Evolutionary conservation across 2,797 vertebrate species (phyloP), one percentile per base, ranked within the genome.

Genomic region (Coccyzus lansbergi): DNA sequence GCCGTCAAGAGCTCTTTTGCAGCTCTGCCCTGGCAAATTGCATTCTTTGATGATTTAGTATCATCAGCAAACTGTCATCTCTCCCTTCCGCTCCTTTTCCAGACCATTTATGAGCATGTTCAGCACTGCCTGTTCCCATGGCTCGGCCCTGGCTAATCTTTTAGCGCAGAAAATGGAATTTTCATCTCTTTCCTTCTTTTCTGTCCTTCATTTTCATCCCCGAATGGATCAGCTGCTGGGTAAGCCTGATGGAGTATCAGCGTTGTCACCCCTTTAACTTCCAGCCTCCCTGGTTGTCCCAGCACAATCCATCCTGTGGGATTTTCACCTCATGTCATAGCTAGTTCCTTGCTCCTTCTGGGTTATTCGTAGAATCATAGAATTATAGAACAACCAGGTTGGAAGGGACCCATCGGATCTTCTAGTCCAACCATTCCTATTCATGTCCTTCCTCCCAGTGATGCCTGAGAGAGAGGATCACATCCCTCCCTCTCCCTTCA

Each of bases 81-180:
- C 79, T 91, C 72, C 87, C 4, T 78, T 86, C 88, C 78, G 80
- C 85, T 95, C 63, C 95, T 78, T 94, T 95, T 93, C 95, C 95
- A 95, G 93, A 90, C 95, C 95, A 92, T 96, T 94, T 96, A 92
- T 92, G 95, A 96, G 63, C 94, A 96, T 92, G 87, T 69, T 52
- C 90, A 90, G 59, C 83, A 75, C 72, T 4, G 2, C 10, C 3
- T 65, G 83, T 78, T 86, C 72, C 91, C 62, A 72, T 67, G 52
- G 78, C 84, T 91, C 52, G 79, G 28, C 64, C 68, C 60, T 83
- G 81, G 81, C 81, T 88, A 52, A 69, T 74, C 78, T 86, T 53
- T 88, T 72, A 9, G 67, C 65, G 40, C 34, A 49, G 81, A 83
- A 94, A 92, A 56, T 9, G 12, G 46, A 70, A 31, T 88, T 90